Evolutionary conservation across 2,888 invertebrate species (phyloP).

Genomic region (Cerceris ruficornis): DNA sequence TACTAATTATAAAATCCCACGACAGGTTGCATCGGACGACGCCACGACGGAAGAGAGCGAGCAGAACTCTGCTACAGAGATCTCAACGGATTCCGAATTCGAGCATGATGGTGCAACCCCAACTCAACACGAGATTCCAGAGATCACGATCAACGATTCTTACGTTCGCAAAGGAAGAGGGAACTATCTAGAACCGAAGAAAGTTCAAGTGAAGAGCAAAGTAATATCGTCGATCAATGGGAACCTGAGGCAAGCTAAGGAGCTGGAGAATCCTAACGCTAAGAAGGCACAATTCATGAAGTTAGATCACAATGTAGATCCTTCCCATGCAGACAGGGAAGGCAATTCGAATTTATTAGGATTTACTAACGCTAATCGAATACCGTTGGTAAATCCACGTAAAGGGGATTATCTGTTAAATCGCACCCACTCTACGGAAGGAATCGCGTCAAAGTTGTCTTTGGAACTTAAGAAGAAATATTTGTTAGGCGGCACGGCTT

Average conservation of each 20-base stretch:
- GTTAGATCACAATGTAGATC: constrained; percentile 5
- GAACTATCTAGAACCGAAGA: constrained; percentile 82
- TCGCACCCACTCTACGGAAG: constrained; percentile 93
- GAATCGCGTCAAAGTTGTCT: constrained; percentile 93
- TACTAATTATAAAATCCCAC: constrained; percentile 41
- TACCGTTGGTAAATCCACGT: constrained; percentile 84
- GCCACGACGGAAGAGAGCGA: constrained; percentile 87
- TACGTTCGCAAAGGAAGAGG: constrained; percentile 84
- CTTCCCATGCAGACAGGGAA: constrained; percentile 31
- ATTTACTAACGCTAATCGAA: constrained; percentile 24
- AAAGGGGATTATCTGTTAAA: constrained; percentile 90
- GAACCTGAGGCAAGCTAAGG: constrained; percentile 71
- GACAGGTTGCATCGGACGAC: constrained; percentile 87
- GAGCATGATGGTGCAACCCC: constrained; percentile 90
- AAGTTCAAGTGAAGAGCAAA: constrained; percentile 85
- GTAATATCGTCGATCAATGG: constrained; percentile 82
- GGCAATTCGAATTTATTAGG: constrained; percentile 31
- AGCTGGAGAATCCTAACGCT: not conserved
- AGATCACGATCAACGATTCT: constrained; percentile 88
- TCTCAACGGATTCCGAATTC: constrained; percentile 96
- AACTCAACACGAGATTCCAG: constrained; percentile 88
- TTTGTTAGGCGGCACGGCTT: constrained; percentile 88
- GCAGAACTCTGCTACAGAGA: constrained; percentile 94
- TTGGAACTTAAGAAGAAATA: constrained; percentile 93
- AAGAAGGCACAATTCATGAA: constrained; percentile 28